Evolutionary conservation across 2,888 invertebrate genomes (phyloP), one percentile per base, ranked within the genome.

Genomic region (Thyatira batis): DNA sequence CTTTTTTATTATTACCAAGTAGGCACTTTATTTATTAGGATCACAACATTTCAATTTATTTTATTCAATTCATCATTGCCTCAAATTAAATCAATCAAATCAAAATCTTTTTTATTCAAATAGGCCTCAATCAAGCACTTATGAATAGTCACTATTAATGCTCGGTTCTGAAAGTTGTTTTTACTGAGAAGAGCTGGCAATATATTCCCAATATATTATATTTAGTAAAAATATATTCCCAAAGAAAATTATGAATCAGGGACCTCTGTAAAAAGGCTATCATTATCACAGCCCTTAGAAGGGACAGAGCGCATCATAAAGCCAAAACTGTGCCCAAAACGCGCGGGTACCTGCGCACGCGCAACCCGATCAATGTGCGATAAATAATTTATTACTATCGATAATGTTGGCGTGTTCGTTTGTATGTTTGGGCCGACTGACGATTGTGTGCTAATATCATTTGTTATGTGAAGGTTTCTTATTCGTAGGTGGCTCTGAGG

Each of bases 361-460:
- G 48, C 48, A 48, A 46, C 25, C 17, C 46, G 23, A 25, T 27
- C 39, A 39, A 39, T 39, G 17, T 39, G 27, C 5, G 20, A 48
- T 48, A 11, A 27, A 27, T 48, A 48, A 23, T 46, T 11, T 48
- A 27, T 48, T 27, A 48, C 17, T 27, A 17, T 17, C 33, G 50
- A 50, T 52, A 44, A 23, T 45, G 60, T 57, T 51, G 49, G 58
- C 55, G 58, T 48, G 59, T 55, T 56, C 61, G 54, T 50, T 48
- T 63, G 55, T 58, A 60, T 63, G 46, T 49, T 43, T 54, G 52
- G 53, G 13, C 39, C 17, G 39, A 13, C 17, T 54, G 49, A 10
- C 53, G 51, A 71, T 73, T 73, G 73, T 73, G 69, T 73, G 73
- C 57, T 63, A 73, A 73, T 73, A 30, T 17, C 55, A 50, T 63